Evolutionary conservation across 2,113 vertebrate species (phyloP), one percentile per base, ranked within the genome.

Genomic region (Embiotoca jacksoni): DNA sequence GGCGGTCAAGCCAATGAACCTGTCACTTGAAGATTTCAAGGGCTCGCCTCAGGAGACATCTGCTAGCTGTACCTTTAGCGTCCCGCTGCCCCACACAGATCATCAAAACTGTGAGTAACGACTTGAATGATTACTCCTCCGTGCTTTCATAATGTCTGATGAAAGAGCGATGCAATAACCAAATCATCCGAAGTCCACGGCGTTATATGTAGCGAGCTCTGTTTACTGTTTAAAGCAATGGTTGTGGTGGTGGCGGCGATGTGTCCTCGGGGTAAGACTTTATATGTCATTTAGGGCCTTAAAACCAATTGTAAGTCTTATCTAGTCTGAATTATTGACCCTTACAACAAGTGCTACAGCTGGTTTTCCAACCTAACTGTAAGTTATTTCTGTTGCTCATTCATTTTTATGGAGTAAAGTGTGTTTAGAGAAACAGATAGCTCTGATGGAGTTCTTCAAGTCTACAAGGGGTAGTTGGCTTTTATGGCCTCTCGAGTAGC

Each of bases 1-100:
- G 78, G 68, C 9, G 16, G 68, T 63, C 64, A 63, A 78, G 32
- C n/a, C 56, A 71, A 78, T 83, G 73, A 84, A 85, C 80, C 76
- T 78, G 72, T 80, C 72, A 77, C 69, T 62, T 74, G 30, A 74
- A 56, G 68, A 33, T 39, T 75, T 54, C 14, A 55, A 61, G 58
- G 54, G 61, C 41, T 32, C 0, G 14, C 33, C 32, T 71, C 53
- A 65, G 59, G 44, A 56, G 57, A 62, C 64, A 78, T 75, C 54
- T 70, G 74, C 32, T 56, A 37, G 11, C 1, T 2, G 13, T 59
- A 61, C 33, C 54, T 77, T 39, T 13, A 61, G 11, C 13, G 47
- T 2, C 11, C 36, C 54, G 23, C 23, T 23, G 23, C 46, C 4
- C 3, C 10, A 41, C 55, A 46, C 33, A 60, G 11, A 55, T 62